These are phyloP conservation scores for Lasiommata megera DNA, from an alignment of 2,888 invertebrate species.

Conservation along the genomic window DNA sequence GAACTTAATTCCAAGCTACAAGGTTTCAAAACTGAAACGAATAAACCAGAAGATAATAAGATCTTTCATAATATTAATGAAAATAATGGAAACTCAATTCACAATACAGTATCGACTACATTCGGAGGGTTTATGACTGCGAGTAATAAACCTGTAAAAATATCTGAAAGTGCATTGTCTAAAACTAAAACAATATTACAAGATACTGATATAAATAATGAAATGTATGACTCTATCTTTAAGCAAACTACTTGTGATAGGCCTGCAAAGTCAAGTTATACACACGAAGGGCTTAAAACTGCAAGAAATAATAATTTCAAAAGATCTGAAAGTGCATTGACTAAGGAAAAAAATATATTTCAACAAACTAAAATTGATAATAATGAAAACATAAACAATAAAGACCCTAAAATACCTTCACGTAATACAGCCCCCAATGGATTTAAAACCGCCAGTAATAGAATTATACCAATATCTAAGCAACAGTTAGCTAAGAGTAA, in stretches of 20 bases:
- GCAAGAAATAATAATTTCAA: neutral
- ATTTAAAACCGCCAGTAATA: neutral
- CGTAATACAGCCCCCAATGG: too few relatives aligned
- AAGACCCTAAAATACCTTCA: too few relatives aligned
- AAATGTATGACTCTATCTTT: neutral
- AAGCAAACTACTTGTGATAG: too few relatives aligned
- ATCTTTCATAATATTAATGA: constrained; percentile 39
- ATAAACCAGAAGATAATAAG: constrained; percentile 37
- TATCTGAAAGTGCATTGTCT: neutral
- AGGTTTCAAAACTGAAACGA: constrained; percentile 55
- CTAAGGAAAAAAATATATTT: neutral
- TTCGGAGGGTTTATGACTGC: neutral
- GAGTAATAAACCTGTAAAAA: neutral
- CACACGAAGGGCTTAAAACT: neutral
- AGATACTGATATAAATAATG: constrained; percentile 13
- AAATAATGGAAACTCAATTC: neutral
- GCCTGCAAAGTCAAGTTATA: neutral
- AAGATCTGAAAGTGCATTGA: neutral
- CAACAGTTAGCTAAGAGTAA: neutral
- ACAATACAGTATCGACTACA: neutral
- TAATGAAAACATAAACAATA: neutral
- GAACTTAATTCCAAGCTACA: neutral
- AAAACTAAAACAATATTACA: constrained; percentile 47
- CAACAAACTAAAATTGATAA: neutral
- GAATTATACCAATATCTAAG: neutral